phyloP scores from a whole-genome alignment of 2,113 vertebrate genomes.

The Sturnira hondurensis region DNA sequence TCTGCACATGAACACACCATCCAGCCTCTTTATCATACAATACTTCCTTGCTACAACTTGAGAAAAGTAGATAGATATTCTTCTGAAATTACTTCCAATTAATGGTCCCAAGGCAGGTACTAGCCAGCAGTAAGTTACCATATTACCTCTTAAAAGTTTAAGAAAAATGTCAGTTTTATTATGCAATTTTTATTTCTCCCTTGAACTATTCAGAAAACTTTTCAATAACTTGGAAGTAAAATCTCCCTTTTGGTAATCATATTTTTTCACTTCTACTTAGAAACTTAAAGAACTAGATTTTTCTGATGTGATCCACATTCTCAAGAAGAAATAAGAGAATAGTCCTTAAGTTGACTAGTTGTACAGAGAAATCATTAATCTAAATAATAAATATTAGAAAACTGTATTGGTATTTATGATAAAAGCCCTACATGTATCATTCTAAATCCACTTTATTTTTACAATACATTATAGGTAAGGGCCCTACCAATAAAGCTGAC shows the following conservation, averaged over 20 bases:
- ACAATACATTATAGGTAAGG: neutral
- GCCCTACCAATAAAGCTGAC: neutral
- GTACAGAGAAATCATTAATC: neutral
- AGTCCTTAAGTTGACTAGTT: neutral
- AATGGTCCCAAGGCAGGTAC: neutral
- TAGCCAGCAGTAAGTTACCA: neutral
- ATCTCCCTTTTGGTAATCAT: neutral
- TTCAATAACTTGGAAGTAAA: conserved; percentile 1
- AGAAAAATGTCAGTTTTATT: conserved; percentile 32
- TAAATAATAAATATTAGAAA: conserved; percentile 1
- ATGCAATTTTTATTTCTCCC: conserved; percentile 37
- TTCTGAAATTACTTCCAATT: conserved; percentile 32
- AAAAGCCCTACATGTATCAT: neutral
- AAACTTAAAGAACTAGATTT: conserved; percentile 8
- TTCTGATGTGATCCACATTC: neutral
- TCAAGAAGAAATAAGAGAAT: neutral
- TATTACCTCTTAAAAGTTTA: conserved; percentile 44
- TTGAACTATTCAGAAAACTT: conserved; percentile 37
- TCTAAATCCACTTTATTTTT: conserved; percentile 12
- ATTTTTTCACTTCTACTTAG: conserved; percentile 3
- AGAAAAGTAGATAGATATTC: neutral
- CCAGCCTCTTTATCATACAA: neutral
- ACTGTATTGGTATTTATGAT: neutral
- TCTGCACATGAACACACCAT: neutral
- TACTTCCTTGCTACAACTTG: neutral